Base-by-base conservation (phyloP, 2,888 invertebrate genomes). In the Anorthoa munda region DNA sequence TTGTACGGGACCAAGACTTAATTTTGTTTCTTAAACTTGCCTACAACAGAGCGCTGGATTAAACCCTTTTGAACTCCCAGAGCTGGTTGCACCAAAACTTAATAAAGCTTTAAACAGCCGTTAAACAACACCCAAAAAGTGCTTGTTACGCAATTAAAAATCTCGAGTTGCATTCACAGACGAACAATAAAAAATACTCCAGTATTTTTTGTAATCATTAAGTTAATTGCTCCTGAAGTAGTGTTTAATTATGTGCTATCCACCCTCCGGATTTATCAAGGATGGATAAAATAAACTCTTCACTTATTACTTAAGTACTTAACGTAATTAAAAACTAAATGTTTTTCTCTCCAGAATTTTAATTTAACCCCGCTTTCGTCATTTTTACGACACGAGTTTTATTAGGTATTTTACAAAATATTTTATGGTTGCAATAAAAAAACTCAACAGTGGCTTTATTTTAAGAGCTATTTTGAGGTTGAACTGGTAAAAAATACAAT, bases 11-110 rank as follows among this genome's bases (percentile, higher is more conserved):
- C 91, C 91, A 90, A 92, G 93, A 94, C 93, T 94, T 93, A 92
- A 94, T 94, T 95, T 93, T 90, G 92, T 93, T 94, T 94, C 93
- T 93, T 91, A 92, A 93, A 94, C 91, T 93, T 92, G 90, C 91
- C 90, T 88, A 89, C 88, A 89, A 91, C 88, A 91, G 91, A 92
- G 92, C 89, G 84, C 81, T 82, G 90, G 91, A 92, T 94, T 93
- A 92, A 90, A 90, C 89, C 89, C 89, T 87, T 88, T 88, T 88
- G 81, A 93, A 90, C 88, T 91, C 87, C 84, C 77, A 69, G 78
- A 82, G 86, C 82, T 82, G 73, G 77, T 78, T 77, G 79, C 70
- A 86, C 74, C 64, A 72, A 86, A 80, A 58, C 76, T 83, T 80
- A 76, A 67, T 83, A 72, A 58, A 75, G 77, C 71, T 70, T 67